phyloP scores from a whole-genome alignment of 1,140 invertebrate genomes.

The Drosophila ironensis region DNA sequence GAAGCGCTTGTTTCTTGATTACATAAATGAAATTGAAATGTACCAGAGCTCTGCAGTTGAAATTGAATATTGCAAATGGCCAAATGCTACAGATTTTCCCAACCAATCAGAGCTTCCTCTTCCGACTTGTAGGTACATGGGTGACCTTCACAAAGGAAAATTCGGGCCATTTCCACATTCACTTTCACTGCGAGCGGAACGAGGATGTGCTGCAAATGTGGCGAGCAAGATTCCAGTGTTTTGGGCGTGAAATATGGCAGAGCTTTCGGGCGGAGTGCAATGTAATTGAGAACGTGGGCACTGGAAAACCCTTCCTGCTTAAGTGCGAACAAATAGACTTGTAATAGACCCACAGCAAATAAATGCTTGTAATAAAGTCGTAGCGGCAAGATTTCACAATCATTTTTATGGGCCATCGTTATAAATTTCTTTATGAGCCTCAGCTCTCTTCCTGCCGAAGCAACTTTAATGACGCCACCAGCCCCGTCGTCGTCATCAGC shows the following conservation, averaged over 20 bases:
- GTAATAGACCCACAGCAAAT: no score
- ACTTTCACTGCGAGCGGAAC: constrained; percentile 6
- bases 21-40: constrained; percentile 73
- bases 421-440: neutral
- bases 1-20: constrained; percentile 33
- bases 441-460: constrained; percentile 6
- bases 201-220: constrained; percentile 20
- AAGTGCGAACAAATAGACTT: no score
- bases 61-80: constrained; percentile 58
- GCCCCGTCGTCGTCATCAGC: constrained; percentile 11
- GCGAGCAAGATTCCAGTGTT: constrained; percentile 4
- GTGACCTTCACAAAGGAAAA: constrained; percentile 15
- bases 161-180: no score
- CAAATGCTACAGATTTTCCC: constrained; percentile 8
- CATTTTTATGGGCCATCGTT: neutral
- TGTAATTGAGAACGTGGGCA: neutral
- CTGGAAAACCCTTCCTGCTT: neutral
- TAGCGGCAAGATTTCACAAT: neutral
- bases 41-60: constrained; percentile 36
- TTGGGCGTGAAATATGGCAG: neutral
- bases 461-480: constrained; percentile 33
- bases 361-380: neutral
- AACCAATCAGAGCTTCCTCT: neutral
- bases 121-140: neutral
- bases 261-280: no score